Conservation (phyloP, 1,140 invertebrate genomes). For the Telenomus remus region DNA sequence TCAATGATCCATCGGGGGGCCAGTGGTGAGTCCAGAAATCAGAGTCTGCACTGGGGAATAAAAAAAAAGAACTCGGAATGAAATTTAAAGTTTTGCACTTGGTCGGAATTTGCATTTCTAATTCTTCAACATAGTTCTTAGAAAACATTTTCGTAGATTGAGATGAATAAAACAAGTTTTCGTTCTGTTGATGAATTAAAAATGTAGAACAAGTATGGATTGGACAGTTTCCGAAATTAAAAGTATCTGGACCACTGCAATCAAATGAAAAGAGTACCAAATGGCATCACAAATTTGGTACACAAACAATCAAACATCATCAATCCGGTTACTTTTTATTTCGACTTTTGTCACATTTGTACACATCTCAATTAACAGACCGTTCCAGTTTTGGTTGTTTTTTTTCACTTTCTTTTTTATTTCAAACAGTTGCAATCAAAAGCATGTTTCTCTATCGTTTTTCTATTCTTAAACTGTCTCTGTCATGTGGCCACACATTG, state of each 20-base stretch:
- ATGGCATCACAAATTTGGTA: slow-evolving; percentile 1
- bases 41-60: slow-evolving; percentile 59
- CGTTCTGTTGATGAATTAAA: slow-evolving; percentile 15
- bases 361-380: slow-evolving; percentile 31
- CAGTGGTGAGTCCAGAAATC: slow-evolving; percentile 71
- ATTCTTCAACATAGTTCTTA: slow-evolving; percentile 16
- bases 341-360: slow-evolving; percentile 35
- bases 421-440: slow-evolving; percentile 33
- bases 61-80: slow-evolving; percentile 51
- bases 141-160: slow-evolving; percentile 4
- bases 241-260: slow-evolving; percentile 53
- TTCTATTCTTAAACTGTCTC: slow-evolving; percentile 20
- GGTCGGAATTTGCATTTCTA: slow-evolving; percentile 25
- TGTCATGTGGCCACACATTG: slow-evolving; percentile 37
- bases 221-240: slow-evolving; percentile 43
- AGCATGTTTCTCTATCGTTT: slow-evolving; percentile 54
- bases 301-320: slow-evolving; percentile 12
- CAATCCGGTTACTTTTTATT: slow-evolving; percentile 55
- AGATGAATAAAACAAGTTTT: too few species aligned
- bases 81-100: slow-evolving; percentile 40
- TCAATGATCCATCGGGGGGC: slow-evolving; percentile 69
- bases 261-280: slow-evolving; percentile 3
- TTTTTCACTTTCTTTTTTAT: neutral
- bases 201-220: slow-evolving; percentile 27
- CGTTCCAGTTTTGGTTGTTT: slow-evolving; percentile 19